Evolutionary conservation across 2,888 invertebrate genomes (phyloP).

Genomic region (Parasteatoda lunata): DNA sequence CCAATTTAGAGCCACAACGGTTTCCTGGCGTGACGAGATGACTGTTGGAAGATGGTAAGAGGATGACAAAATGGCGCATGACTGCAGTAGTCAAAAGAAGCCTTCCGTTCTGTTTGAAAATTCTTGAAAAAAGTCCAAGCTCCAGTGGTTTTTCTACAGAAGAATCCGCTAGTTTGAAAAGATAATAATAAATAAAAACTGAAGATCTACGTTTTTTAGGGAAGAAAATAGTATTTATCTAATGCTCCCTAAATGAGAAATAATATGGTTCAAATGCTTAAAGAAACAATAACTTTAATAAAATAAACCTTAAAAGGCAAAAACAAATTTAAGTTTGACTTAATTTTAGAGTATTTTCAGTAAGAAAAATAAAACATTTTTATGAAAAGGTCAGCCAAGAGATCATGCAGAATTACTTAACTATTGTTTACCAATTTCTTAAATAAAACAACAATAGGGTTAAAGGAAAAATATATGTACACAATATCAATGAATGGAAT

Average conservation of each 20-base stretch:
- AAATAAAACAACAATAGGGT: no score
- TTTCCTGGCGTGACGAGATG: slow-evolving; percentile 25
- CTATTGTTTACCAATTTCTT: no score
- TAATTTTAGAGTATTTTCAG: no score
- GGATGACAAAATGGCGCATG: slow-evolving; percentile 13
- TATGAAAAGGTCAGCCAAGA: no score
- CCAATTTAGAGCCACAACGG: slow-evolving; percentile 20
- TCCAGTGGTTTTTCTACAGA: background rate
- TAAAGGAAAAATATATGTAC: no score
- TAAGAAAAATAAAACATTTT: no score
- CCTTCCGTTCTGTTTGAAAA: background rate
- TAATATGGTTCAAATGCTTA: background rate
- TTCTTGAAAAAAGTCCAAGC: slow-evolving; percentile 9
- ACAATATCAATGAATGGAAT: no score
- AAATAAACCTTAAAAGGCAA: no score
- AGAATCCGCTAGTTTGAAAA: no score
- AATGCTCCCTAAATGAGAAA: background rate
- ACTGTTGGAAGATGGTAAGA: background rate
- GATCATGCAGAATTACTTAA: no score
- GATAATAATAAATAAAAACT: background rate
- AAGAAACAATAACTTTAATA: background rate
- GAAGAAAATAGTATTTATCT: background rate
- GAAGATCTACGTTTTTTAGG: background rate
- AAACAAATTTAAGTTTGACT: no score
- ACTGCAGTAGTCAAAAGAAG: background rate